These are phyloP conservation scores for Drosophila equinoxialis DNA, from an alignment of 1,140 invertebrate genomes.

Conservation along the genomic window DNA sequence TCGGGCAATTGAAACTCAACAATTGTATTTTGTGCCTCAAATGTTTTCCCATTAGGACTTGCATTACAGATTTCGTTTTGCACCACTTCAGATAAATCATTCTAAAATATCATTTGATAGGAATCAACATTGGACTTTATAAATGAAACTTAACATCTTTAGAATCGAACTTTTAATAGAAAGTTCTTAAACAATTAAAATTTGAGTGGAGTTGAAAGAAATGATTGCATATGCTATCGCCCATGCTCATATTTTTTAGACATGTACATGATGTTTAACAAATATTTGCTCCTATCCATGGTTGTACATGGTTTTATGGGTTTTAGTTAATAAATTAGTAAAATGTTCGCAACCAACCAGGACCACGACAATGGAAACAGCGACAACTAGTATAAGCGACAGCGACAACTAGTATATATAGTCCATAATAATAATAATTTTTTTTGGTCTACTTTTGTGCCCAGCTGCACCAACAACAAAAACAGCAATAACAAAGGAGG, in stretches of 20 bases:
- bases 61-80: too few species aligned
- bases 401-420: slow-evolving; percentile 34
- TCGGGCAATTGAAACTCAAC: slow-evolving; percentile 3
- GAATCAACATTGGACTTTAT: too few species aligned
- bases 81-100: too few species aligned
- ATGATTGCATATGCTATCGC: too few species aligned
- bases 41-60: slow-evolving; percentile 7
- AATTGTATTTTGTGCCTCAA: neutral
- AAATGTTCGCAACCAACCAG: slow-evolving; percentile 44
- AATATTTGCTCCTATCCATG: slow-evolving; percentile 56
- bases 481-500: slow-evolving; percentile 24
- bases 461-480: slow-evolving; percentile 54
- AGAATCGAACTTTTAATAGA: too few species aligned
- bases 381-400: slow-evolving; percentile 36
- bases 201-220: too few species aligned
- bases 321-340: slow-evolving; percentile 77
- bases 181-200: too few species aligned
- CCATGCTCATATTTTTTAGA: neutral
- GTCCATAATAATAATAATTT: slow-evolving; percentile 63
- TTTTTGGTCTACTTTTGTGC: slow-evolving; percentile 21
- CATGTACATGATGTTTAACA: slow-evolving; percentile 31
- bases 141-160: too few species aligned
- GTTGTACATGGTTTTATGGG: slow-evolving; percentile 37
- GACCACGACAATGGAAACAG: slow-evolving; percentile 21
- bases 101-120: too few species aligned